Percentiles rank a stretch among this genome's conserved stretches.
Conservation (phyloP, 2,888 invertebrate genomes). For the Exephanes ischioxanthus region DNA sequence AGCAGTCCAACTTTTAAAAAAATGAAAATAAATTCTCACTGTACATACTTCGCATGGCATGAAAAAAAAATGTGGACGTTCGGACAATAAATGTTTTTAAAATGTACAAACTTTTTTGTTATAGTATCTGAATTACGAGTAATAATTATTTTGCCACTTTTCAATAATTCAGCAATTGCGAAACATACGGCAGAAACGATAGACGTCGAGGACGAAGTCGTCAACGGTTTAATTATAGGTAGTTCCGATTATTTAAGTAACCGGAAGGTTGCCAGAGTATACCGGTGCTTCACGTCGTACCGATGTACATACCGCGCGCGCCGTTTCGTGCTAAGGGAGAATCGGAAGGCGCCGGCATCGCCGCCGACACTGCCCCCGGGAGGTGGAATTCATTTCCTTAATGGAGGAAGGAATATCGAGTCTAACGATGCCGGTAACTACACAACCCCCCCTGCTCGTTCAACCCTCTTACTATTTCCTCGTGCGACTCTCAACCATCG, state of each 20-base stretch:
- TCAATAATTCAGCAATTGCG: not conserved
- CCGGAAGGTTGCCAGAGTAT: conserved; percentile 15
- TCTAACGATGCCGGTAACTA: conserved; percentile 78
- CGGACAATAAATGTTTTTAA: too few species aligned
- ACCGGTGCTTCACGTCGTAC: not conserved
- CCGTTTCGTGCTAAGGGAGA: conserved; percentile 41
- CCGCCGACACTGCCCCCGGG: conserved; percentile 41
- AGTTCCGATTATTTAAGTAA: conserved; percentile 26
- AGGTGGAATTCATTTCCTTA: conserved; percentile 81
- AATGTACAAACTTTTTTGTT: too few species aligned
- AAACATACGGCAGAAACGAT: not conserved
- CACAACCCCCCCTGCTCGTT: conserved; percentile 70
- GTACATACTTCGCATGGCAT: too few species aligned
- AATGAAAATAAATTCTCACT: too few species aligned
- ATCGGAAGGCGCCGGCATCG: conserved; percentile 48
- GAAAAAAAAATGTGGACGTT: too few species aligned
- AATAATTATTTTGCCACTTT: not conserved
- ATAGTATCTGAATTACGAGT: not conserved
- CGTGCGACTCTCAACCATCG: conserved; percentile 35
- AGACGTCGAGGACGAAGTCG: not conserved
- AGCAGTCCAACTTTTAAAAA: too few species aligned
- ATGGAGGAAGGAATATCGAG: conserved; percentile 80
- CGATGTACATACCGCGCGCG: not conserved
- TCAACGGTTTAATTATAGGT: conserved; percentile 6
- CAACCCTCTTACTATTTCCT: conserved; percentile 21